phyloP scores from a whole-genome alignment of 2,888 invertebrate species.

The Drosophila lutescens region DNA sequence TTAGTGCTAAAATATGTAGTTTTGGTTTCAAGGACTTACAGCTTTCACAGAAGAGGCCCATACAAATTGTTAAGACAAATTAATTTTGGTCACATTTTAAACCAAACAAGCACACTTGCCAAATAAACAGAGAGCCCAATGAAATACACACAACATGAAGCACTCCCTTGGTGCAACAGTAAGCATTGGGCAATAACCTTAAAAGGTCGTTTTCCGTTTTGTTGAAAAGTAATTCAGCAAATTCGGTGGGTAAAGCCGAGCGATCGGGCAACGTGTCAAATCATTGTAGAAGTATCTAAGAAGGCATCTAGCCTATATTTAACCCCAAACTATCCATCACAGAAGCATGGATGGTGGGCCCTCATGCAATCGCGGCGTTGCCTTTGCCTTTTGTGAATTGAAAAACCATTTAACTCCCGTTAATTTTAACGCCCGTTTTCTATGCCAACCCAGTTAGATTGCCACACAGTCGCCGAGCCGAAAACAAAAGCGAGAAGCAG shows the following conservation, averaged over 20 bases:
- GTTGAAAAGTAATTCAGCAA: conserved; percentile 37
- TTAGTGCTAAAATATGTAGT: no score
- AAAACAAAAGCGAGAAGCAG: conserved; percentile 73
- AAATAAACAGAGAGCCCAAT: conserved; percentile 5
- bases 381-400: conserved; percentile 69
- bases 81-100: neutral
- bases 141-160: conserved; percentile 10
- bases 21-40: neutral
- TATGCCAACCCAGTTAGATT: conserved; percentile 57
- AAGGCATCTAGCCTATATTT: conserved; percentile 76
- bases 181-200: conserved; percentile 71
- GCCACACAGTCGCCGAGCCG: conserved; percentile 57
- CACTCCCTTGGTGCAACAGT: conserved; percentile 15
- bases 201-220: conserved; percentile 67
- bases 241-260: conserved; percentile 11
- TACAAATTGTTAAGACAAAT: neutral
- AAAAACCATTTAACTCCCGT: conserved; percentile 76
- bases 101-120: neutral
- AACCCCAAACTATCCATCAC: conserved; percentile 80
- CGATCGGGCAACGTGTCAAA: conserved; percentile 66
- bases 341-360: conserved; percentile 51
- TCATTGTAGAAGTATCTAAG: conserved; percentile 64
- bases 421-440: conserved; percentile 79
- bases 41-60: neutral
- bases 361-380: conserved; percentile 51